Evolutionary conservation across 1,140 invertebrate species (phyloP).

Genomic region (Dendroctonus ponderosae): DNA sequence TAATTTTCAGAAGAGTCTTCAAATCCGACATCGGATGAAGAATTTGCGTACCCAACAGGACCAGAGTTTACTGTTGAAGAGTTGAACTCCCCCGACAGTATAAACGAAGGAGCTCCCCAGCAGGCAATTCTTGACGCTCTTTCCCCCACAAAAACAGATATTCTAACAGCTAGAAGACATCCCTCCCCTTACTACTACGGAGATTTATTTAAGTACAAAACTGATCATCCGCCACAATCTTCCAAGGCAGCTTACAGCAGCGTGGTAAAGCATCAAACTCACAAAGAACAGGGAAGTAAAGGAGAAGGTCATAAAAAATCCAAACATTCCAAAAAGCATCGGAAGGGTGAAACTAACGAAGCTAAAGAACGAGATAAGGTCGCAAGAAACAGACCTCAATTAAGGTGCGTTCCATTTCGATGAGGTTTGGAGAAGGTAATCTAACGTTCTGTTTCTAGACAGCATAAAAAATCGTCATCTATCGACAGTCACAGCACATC

Average conservation of each 20-base stretch:
- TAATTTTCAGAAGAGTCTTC: conserved; percentile 51
- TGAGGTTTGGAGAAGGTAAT: not conserved
- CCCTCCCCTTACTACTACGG: conserved; percentile 78
- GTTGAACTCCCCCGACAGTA: conserved; percentile 56
- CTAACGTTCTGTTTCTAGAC: conserved; percentile 5
- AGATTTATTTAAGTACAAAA: conserved; percentile 64
- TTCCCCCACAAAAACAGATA: conserved; percentile 37
- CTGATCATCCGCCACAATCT: conserved; percentile 36
- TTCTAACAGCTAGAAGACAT: conserved; percentile 57
- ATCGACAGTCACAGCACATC: conserved; percentile 29
- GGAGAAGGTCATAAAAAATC: conserved; percentile 33
- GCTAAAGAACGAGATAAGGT: conserved; percentile 23
- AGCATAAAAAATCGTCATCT: conserved; percentile 29
- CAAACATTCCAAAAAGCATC: conserved; percentile 48
- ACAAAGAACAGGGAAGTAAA: conserved; percentile 25
- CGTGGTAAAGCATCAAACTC: conserved; percentile 28
- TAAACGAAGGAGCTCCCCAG: conserved; percentile 51
- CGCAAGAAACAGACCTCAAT: conserved; percentile 29
- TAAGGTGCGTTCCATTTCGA: conserved; percentile 37
- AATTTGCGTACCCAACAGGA: conserved; percentile 45
- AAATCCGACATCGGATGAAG: conserved; percentile 49
- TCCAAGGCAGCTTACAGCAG: conserved; percentile 17
- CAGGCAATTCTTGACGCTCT: conserved; percentile 47
- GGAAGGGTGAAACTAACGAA: conserved; percentile 37
- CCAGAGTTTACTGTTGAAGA: conserved; percentile 42